Percentiles rank a stretch among this genome's conserved stretches.
Conservation (phyloP, 1,140 invertebrate genomes). For the Condylostylus longicornis region DNA sequence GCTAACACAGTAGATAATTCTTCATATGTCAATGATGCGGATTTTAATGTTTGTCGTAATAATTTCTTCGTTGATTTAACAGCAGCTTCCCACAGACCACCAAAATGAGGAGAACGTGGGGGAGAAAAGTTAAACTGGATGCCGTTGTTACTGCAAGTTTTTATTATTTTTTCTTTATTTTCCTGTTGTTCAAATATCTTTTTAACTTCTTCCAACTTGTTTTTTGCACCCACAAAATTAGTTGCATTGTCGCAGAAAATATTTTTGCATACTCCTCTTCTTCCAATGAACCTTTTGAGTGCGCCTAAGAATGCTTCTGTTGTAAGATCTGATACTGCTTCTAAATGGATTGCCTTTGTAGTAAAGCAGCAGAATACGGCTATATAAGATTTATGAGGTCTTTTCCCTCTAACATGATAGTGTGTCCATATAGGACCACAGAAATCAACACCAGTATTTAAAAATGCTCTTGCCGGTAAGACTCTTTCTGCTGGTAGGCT, state of each 20-base stretch:
- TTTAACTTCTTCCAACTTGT: background rate
- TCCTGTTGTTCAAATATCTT: background rate
- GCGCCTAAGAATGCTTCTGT: slow-evolving; percentile 27
- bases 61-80: too few relatives aligned
- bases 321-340: slow-evolving; percentile 17
- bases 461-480: slow-evolving; percentile 16
- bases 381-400: slow-evolving; percentile 23
- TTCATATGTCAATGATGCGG: slow-evolving; percentile 13
- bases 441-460: slow-evolving; percentile 18
- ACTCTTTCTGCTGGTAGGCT: slow-evolving; percentile 12
- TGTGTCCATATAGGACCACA: slow-evolving; percentile 17
- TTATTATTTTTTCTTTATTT: background rate
- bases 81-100: slow-evolving; percentile 15
- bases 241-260: slow-evolving; percentile 17
- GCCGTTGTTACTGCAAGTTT: background rate
- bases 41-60: slow-evolving; percentile 14
- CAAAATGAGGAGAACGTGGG: slow-evolving; percentile 13
- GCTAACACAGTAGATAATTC: slow-evolving; percentile 14
- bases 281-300: slow-evolving; percentile 22
- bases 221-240: slow-evolving; percentile 14
- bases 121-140: slow-evolving; percentile 8
- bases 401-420: slow-evolving; percentile 6
- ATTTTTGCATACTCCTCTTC: slow-evolving; percentile 10
- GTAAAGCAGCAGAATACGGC: slow-evolving; percentile 27
- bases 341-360: slow-evolving; percentile 23